phyloP scores from a whole-genome alignment of 1,140 invertebrate species.

The Steinernema feltiae region DNA sequence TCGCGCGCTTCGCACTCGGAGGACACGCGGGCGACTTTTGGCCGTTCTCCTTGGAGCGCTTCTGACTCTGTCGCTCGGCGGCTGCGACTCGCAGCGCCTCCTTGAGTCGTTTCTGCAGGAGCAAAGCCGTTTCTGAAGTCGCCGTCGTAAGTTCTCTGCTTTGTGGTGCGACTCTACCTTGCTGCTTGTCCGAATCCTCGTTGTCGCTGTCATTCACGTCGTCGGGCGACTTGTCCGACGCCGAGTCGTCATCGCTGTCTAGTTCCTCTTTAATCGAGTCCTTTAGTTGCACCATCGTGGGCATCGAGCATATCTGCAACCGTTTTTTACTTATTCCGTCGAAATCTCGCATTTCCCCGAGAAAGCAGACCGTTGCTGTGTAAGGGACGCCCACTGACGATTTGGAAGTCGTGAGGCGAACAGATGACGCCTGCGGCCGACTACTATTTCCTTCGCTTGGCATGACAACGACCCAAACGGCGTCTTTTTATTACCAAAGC shows the following conservation, averaged over 20 bases:
- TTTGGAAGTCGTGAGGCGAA: not conserved
- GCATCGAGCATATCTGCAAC: constrained; percentile 9
- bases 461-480: not conserved
- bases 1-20: not conserved
- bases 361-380: too few relatives aligned
- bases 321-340: constrained; percentile 7
- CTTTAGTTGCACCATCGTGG: constrained; percentile 1
- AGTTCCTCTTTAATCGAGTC: not conserved
- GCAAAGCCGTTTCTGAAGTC: not conserved
- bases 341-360: too few relatives aligned
- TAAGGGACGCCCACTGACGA: constrained; percentile 6
- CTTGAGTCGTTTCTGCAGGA: not conserved
- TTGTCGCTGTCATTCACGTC: not conserved
- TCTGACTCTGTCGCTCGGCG: not conserved
- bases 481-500: constrained; percentile 11
- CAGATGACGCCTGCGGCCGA: constrained; percentile 3
- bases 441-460: not conserved
- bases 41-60: constrained; percentile 4
- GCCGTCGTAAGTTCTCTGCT: too few relatives aligned
- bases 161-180: not conserved
- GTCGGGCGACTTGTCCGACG: constrained; percentile 2
- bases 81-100: not conserved
- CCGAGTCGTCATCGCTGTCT: constrained; percentile 4
- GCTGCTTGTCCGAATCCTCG: not conserved
- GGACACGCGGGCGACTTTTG: not conserved